A percentile compares a stretch with the other conserved stretches of the same genome.
Conservation (phyloP, 2,797 vertebrate genomes). For the Falco cherrug region DNA sequence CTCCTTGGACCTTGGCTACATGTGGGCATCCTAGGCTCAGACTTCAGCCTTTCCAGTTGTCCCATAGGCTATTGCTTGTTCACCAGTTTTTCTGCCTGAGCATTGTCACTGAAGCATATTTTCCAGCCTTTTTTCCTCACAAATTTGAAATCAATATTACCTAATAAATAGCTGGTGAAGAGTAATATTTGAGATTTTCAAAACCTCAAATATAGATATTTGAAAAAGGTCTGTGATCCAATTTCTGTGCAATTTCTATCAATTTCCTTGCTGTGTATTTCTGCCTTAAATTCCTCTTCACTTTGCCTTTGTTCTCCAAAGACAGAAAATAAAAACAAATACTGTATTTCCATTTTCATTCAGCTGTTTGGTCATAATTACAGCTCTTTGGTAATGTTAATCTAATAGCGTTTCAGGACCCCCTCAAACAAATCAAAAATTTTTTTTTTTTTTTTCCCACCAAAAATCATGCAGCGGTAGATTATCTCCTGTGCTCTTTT, state of each 20-base stretch:
- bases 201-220: not conserved
- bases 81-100: not conserved
- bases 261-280: not conserved
- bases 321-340: not conserved
- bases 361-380: not conserved
- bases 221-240: not conserved
- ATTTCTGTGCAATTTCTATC: not conserved
- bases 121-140: not conserved
- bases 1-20: not conserved
- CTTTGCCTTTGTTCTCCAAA: not conserved
- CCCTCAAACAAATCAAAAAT: not conserved
- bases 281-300: not conserved
- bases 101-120: not conserved
- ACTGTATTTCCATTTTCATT: not conserved
- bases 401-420: not conserved
- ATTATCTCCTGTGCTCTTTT: not conserved
- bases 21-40: not conserved
- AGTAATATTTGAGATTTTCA: not conserved
- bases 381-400: not conserved
- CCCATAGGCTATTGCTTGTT: not conserved
- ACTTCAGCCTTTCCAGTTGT: not conserved
- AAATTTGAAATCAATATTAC: not conserved
- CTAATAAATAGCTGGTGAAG: not conserved
- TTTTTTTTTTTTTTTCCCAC: not conserved
- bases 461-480: not conserved